A percentile compares a stretch with the other conserved stretches of the same genome.
Evolutionary conservation across 2,113 vertebrate species (phyloP).

Genomic region (Hippocampus mohnikei): DNA sequence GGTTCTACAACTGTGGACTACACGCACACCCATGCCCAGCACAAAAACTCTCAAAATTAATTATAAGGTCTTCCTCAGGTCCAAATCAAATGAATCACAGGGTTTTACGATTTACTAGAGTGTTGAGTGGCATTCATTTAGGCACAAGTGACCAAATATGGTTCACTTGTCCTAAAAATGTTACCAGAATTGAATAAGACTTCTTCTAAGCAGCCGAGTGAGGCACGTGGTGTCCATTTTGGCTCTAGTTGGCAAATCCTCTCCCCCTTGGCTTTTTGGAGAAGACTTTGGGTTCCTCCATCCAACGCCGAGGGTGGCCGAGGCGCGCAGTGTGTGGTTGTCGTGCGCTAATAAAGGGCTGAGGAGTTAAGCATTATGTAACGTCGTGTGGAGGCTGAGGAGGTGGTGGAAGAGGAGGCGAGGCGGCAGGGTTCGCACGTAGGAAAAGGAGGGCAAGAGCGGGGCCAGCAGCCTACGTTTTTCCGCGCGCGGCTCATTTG

Average conservation of each 20-base stretch:
- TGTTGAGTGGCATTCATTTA: too few species aligned
- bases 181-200: background rate
- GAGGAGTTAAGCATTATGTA: constrained; percentile 70
- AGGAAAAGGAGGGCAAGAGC: constrained; percentile 64
- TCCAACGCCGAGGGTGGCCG: constrained; percentile 45
- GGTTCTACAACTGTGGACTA: too few species aligned
- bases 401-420: constrained; percentile 66
- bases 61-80: too few species aligned
- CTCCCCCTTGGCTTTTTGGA: background rate
- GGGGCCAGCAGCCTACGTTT: constrained; percentile 55
- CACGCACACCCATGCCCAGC: too few species aligned
- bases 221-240: background rate
- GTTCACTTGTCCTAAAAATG: too few species aligned
- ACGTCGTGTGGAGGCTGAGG: constrained; percentile 69
- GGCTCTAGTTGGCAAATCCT: background rate
- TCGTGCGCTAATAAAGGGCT: constrained; percentile 67
- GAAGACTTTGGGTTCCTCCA: constrained; percentile 20
- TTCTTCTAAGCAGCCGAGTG: background rate
- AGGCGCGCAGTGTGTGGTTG: constrained; percentile 55
- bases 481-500: constrained; percentile 49
- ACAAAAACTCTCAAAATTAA: too few species aligned
- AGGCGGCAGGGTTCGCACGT: constrained; percentile 62
- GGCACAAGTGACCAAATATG: too few species aligned
- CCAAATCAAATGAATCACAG: too few species aligned
- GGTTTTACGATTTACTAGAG: too few species aligned